A percentile compares a stretch with the other conserved stretches of the same genome.
Evolutionary conservation across 2,888 invertebrate species (phyloP).

Genomic region (Agriotes lineatus): DNA sequence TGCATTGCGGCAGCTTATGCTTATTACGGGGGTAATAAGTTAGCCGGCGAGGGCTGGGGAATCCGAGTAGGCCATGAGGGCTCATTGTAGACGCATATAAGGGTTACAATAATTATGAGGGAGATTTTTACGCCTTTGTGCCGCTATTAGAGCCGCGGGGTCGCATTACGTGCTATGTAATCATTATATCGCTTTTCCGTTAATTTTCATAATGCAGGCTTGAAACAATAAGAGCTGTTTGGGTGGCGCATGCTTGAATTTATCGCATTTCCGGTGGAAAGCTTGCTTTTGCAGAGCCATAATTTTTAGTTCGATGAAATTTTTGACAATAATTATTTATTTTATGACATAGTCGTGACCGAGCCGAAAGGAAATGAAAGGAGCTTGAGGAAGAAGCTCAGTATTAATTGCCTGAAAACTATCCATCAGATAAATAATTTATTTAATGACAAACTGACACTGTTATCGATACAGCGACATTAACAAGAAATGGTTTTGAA

Average conservation of each 20-base stretch:
- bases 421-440: conserved; percentile 7
- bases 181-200: conserved; percentile 40
- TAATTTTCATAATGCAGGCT: conserved; percentile 7
- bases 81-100: conserved; percentile 46
- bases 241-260: too few species aligned
- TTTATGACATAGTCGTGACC: too few species aligned
- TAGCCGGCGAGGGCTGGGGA: conserved; percentile 27
- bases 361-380: too few species aligned
- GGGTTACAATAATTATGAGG: conserved; percentile 37
- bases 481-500: conserved; percentile 15
- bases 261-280: too few species aligned
- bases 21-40: conserved; percentile 44
- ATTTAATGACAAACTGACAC: conserved; percentile 14
- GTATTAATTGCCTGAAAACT: conserved; percentile 6
- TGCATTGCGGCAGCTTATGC: conserved; percentile 40
- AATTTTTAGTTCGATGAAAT: too few species aligned
- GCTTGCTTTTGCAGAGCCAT: too few species aligned
- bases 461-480: conserved; percentile 1
- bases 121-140: conserved; percentile 40
- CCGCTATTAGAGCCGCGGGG: conserved; percentile 9
- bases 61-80: conserved; percentile 45
- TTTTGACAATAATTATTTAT: too few species aligned
- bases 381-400: too few species aligned
- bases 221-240: too few species aligned
- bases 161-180: conserved; percentile 39